phyloP scores from a whole-genome alignment of 2,797 vertebrate genomes.

The Anguilla obscura region DNA sequence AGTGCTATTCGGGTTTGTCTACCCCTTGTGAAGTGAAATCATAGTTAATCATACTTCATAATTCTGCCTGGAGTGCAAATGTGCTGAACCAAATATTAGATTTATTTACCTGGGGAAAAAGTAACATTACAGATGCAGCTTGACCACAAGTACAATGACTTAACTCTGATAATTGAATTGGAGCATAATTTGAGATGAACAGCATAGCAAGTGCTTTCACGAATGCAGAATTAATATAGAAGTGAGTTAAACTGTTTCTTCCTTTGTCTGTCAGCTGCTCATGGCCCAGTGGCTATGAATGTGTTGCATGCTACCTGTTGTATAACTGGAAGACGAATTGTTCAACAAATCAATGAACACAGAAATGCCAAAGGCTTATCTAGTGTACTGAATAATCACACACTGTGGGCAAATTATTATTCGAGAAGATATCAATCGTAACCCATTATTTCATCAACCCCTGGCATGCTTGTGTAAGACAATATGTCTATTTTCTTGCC shows the following conservation, averaged over 20 bases:
- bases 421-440: background rate
- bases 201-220: background rate
- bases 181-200: background rate
- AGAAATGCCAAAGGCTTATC: constrained; percentile 8
- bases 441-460: constrained; percentile 17
- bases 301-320: constrained; percentile 16
- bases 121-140: too few relatives aligned
- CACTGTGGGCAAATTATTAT: constrained; percentile 26
- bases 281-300: background rate
- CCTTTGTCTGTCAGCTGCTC: background rate
- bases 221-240: background rate
- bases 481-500: background rate
- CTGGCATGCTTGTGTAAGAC: background rate
- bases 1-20: background rate
- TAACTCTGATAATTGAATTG: background rate
- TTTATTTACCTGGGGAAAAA: too few relatives aligned
- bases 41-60: background rate
- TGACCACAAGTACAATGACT: too few relatives aligned
- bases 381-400: constrained; percentile 6
- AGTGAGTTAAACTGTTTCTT: background rate
- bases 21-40: background rate
- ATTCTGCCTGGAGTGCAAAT: background rate
- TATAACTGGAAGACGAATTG: constrained; percentile 26
- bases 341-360: constrained; percentile 17
- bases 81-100: too few relatives aligned